Conservation (phyloP, 64 coral and sea anemone species). For the Platygyra sinensis region DNA sequence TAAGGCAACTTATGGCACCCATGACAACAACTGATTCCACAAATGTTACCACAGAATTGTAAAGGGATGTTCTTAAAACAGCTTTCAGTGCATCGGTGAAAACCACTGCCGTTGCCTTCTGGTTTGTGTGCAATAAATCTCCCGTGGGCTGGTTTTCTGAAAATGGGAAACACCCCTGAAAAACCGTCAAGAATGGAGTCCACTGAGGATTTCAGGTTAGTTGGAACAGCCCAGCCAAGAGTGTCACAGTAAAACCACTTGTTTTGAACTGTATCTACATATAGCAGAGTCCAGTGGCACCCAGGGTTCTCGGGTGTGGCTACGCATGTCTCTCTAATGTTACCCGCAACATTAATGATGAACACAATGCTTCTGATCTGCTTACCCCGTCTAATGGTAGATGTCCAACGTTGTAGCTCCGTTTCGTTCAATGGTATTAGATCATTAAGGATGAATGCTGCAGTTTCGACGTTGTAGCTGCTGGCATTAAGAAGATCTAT, state of each 20-base stretch:
- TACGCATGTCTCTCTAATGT: neutral
- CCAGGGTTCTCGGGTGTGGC: conserved; percentile 26
- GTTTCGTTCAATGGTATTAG: neutral
- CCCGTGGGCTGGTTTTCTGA: conserved; percentile 26
- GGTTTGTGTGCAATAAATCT: conserved; percentile 35
- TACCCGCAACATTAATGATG: conserved; percentile 18
- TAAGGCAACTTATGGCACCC: conserved; percentile 20
- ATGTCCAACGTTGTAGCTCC: neutral
- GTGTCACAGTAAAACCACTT: conserved; percentile 43
- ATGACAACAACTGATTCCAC: conserved; percentile 22
- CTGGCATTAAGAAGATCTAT: no score
- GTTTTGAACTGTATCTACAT: conserved; percentile 24
- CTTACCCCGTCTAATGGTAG: neutral
- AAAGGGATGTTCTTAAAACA: conserved; percentile 31
- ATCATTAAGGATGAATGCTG: conserved; percentile 27
- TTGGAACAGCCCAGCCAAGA: conserved; percentile 32
- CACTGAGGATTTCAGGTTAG: neutral
- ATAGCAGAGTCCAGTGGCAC: conserved; percentile 51
- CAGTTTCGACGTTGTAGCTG: neutral
- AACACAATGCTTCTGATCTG: neutral
- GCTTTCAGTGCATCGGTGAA: neutral
- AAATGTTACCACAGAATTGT: conserved; percentile 27
- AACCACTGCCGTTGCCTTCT: neutral
- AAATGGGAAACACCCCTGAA: neutral
- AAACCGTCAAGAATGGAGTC: neutral